These are phyloP conservation scores for Poeciliopsis occidentalis DNA, from an alignment of 2,113 vertebrate genomes.

Conservation along the genomic window DNA sequence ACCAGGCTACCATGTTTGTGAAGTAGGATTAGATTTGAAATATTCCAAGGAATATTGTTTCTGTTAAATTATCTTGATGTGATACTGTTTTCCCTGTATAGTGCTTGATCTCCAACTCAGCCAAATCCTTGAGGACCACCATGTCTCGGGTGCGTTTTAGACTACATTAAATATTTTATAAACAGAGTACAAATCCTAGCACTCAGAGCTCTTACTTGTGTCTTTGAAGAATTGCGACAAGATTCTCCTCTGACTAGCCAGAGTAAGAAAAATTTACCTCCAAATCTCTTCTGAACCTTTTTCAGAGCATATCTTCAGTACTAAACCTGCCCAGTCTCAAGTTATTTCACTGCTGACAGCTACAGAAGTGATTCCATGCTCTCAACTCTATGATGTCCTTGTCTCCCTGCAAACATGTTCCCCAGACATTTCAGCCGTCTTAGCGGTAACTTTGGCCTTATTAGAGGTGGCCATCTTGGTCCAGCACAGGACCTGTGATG, in stretches of 20 bases:
- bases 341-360: constrained; percentile 12
- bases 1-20: too few relatives aligned
- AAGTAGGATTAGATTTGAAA: too few relatives aligned
- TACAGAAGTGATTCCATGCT: constrained; percentile 5
- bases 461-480: constrained; percentile 32
- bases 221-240: constrained; percentile 1
- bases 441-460: constrained; percentile 43
- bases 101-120: constrained; percentile 8
- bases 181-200: constrained; percentile 9
- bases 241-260: not conserved
- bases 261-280: not conserved
- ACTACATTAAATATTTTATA: constrained; percentile 9
- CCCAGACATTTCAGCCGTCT: constrained; percentile 36
- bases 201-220: constrained; percentile 1
- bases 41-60: not conserved
- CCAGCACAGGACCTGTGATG: constrained; percentile 16
- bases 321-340: not conserved
- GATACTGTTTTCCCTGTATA: not conserved
- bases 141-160: not conserved
- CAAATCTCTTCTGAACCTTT: not conserved
- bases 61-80: not conserved
- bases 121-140: constrained; percentile 9
- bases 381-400: constrained; percentile 8
- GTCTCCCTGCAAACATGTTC: constrained; percentile 17
- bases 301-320: not conserved